Evolutionary conservation across 2,113 vertebrate genomes (phyloP), one percentile per base, ranked within the genome.

Genomic region (Puntigrus tetrazona): DNA sequence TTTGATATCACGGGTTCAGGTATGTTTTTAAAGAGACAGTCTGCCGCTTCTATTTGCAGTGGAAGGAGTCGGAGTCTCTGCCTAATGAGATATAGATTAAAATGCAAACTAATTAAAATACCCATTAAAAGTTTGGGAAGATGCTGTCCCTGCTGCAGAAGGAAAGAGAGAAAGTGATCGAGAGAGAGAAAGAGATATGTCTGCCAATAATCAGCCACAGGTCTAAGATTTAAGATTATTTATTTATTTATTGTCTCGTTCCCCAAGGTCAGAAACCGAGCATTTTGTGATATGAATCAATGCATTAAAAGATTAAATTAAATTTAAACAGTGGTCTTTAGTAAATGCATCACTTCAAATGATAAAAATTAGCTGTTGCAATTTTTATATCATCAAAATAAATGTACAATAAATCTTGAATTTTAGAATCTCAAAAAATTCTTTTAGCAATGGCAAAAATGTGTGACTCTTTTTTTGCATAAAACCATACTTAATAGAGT

Each of bases 21-120:
- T 22, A 9, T 4, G 3, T 84, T 63, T 77, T 77, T 78, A 55
- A 77, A 67, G 22, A 29, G 29, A 29, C 55, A 61, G 16, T n/a
- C 65, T 77, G 78, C 75, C 41, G 63, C 83, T 87, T 69, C 82
- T 31, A 63, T 16, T n/a, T 25, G 25, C 43, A 5, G 41, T 55
- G 34, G 52, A 57, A 67, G 38, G 81, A 72, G 86, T 87, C 88
- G 85, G 87, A 88, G 87, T 74, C 73, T 88, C 87, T 92, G 73
- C 89, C 88, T 92, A 87, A 88, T 90, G 90, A 91, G 87, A 91
- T 84, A 85, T 90, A 89, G 89, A 92, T 90, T 90, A 87, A 91
- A 91, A 91, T 87, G 86, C 86, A 89, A 88, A 91, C 89, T 93
- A 92, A 94, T 94, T 93, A 93, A 92, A 92, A 93, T 86, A 81